A percentile compares a stretch with the other conserved stretches of the same genome.
phyloP scores from a whole-genome alignment of 2,888 invertebrate genomes.

The Calameuta idolon region DNA sequence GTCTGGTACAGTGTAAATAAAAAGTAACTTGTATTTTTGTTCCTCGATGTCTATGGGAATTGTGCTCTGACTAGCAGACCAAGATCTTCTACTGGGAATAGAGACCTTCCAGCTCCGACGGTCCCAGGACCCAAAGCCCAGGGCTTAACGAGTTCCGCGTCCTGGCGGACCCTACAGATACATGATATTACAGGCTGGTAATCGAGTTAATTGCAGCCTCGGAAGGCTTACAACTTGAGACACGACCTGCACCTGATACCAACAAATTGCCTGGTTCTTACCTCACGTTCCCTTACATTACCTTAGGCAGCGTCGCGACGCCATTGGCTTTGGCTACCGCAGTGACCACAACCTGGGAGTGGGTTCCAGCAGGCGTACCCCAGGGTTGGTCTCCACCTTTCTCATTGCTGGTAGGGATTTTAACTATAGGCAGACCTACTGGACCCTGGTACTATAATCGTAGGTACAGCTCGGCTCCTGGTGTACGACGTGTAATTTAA shows the following conservation, averaged over 20 bases:
- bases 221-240: constrained; percentile 64
- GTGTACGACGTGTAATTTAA: constrained; percentile 36
- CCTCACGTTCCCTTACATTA: neutral
- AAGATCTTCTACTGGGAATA: neutral
- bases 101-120: neutral
- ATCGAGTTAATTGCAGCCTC: constrained; percentile 64
- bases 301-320: neutral
- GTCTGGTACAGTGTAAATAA: neutral
- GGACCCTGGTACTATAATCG: neutral
- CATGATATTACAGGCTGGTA: constrained; percentile 63
- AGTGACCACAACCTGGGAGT: neutral
- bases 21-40: neutral
- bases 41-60: neutral
- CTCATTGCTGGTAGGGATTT: neutral
- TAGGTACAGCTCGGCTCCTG: neutral
- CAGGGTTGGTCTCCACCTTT: neutral
- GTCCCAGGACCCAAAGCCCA: constrained; percentile 46
- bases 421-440: neutral
- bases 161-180: constrained; percentile 12
- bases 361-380: neutral
- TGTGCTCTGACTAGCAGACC: neutral
- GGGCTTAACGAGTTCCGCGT: constrained; percentile 61
- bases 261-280: constrained; percentile 37
- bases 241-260: constrained; percentile 64
- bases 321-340: neutral